phyloP scores from a whole-genome alignment of 1,140 invertebrate species.

The Bilobella aurantiaca region DNA sequence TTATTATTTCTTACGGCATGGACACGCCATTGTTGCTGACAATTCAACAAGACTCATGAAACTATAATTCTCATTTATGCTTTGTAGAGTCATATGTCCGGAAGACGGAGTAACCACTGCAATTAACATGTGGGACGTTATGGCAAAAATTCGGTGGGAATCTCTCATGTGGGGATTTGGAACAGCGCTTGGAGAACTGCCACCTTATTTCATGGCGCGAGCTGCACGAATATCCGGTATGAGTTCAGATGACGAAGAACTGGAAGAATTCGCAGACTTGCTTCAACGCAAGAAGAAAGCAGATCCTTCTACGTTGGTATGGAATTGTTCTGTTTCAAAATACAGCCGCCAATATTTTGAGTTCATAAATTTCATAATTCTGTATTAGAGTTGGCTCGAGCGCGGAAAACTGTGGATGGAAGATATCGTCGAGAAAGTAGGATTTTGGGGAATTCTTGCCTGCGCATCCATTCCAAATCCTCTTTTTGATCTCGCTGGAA shows the following conservation, averaged over 20 bases:
- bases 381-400: conserved; percentile 53
- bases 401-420: conserved; percentile 77
- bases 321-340: conserved; percentile 11
- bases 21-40: no score
- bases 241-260: conserved; percentile 52
- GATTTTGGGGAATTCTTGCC: conserved; percentile 92
- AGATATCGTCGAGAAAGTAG: conserved; percentile 84
- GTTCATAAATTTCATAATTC: neutral
- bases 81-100: conserved; percentile 41
- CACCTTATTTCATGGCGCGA: conserved; percentile 93
- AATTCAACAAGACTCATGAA: no score
- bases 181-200: conserved; percentile 92
- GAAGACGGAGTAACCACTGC: conserved; percentile 33
- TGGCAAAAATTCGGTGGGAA: conserved; percentile 92
- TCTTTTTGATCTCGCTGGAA: conserved; percentile 93
- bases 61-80: conserved; percentile 9
- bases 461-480: conserved; percentile 99
- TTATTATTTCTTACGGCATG: no score
- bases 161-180: conserved; percentile 97
- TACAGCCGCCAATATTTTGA: conserved; percentile 23
- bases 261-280: conserved; percentile 61
- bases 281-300: conserved; percentile 51
- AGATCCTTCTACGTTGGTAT: conserved; percentile 40
- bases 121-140: conserved; percentile 67
- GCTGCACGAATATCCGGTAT: conserved; percentile 63